These are phyloP conservation scores for Bimastos eiseni DNA, from an alignment of 2,888 invertebrate species.

Conservation along the genomic window DNA sequence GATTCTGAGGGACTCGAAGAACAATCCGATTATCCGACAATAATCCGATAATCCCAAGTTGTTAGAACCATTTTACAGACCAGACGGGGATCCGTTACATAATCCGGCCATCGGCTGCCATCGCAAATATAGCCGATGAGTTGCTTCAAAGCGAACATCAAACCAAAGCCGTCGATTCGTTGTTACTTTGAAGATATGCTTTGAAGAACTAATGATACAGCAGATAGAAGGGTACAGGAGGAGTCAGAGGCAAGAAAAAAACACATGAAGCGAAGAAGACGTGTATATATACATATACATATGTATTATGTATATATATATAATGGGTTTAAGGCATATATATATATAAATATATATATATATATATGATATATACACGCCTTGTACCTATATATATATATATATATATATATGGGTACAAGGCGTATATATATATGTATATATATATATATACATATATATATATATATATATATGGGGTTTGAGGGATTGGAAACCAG, in stretches of 20 bases:
- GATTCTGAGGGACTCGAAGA: neutral
- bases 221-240: neutral
- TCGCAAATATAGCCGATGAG: neutral
- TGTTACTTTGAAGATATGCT: neutral
- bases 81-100: neutral
- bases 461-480: neutral
- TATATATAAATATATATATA: too few species aligned
- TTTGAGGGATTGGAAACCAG: neutral
- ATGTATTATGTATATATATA: too few species aligned
- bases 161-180: neutral
- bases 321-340: too few species aligned
- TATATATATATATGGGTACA: too few species aligned
- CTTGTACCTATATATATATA: too few species aligned
- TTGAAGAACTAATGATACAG: neutral
- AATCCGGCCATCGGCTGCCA: neutral
- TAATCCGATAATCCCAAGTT: neutral
- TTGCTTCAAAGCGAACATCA: neutral
- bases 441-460: too few species aligned
- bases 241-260: neutral
- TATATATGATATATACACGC: too few species aligned
- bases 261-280: too few species aligned
- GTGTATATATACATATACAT: too few species aligned
- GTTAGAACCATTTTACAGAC: neutral
- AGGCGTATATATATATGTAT: too few species aligned
- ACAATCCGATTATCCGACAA: neutral